These are phyloP conservation scores for Cartodere bifasciata DNA, from an alignment of 2,888 invertebrate species.

Conservation along the genomic window DNA sequence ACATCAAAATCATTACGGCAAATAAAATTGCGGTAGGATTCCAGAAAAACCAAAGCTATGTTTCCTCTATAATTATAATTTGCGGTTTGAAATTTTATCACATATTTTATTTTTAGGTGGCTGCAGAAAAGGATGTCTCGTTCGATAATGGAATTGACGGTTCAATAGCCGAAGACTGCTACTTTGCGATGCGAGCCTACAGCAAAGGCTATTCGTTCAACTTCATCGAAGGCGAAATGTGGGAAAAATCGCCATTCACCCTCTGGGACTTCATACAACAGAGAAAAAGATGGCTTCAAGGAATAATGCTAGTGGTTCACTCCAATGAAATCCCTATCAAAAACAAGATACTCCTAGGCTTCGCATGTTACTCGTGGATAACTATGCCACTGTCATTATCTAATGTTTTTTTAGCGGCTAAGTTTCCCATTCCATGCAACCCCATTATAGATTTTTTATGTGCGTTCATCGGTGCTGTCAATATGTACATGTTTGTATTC, in stretches of 20 bases:
- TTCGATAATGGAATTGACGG: slow-evolving; percentile 96
- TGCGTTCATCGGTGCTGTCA: slow-evolving; percentile 85
- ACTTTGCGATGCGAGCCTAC: slow-evolving; percentile 91
- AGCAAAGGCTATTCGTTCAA: slow-evolving; percentile 84
- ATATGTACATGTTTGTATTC: slow-evolving; percentile 95
- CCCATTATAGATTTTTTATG: slow-evolving; percentile 73
- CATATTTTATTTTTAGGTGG: slow-evolving; percentile 47
- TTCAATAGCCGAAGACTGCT: slow-evolving; percentile 96
- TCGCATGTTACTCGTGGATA: slow-evolving; percentile 93
- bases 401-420: slow-evolving; percentile 65
- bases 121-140: slow-evolving; percentile 81
- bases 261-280: slow-evolving; percentile 92
- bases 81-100: too few species aligned
- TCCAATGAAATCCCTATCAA: slow-evolving; percentile 68
- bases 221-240: slow-evolving; percentile 97
- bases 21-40: too few species aligned
- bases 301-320: slow-evolving; percentile 79
- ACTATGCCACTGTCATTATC: slow-evolving; percentile 87
- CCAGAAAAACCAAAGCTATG: too few species aligned
- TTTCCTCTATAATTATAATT: too few species aligned
- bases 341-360: slow-evolving; percentile 68
- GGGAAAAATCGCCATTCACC: slow-evolving; percentile 95
- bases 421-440: slow-evolving; percentile 81
- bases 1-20: too few species aligned
- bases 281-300: slow-evolving; percentile 91